These are phyloP conservation scores for Herpetotheres cachinnans DNA, from an alignment of 2,113 vertebrate genomes.

Conservation along the genomic window DNA sequence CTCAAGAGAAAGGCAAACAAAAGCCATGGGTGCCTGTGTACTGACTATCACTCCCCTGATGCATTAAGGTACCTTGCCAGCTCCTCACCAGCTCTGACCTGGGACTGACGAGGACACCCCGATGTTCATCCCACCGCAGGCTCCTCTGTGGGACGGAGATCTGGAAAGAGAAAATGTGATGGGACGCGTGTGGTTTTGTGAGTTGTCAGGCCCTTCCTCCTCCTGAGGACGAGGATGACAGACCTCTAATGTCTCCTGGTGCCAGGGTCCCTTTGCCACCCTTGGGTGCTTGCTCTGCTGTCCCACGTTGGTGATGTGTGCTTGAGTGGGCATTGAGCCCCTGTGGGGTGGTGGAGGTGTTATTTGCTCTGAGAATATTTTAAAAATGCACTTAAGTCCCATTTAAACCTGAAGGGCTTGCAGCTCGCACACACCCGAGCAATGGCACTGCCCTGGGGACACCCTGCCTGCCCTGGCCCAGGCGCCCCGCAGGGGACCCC, in stretches of 20 bases:
- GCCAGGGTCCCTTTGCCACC: not conserved
- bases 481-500: not conserved
- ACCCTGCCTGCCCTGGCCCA: not conserved
- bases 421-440: not conserved
- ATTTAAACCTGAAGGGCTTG: accelerated
- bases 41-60: not conserved
- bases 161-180: not conserved
- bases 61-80: not conserved
- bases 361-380: not conserved
- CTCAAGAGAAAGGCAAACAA: conserved; percentile 43
- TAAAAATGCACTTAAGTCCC: not conserved
- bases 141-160: not conserved
- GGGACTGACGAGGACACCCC: not conserved
- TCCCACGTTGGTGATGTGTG: not conserved
- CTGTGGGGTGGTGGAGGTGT: not conserved
- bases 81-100: not conserved
- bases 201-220: not conserved
- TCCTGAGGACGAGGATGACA: not conserved
- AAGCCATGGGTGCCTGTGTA: not conserved
- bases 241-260: not conserved
- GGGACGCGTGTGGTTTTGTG: not conserved
- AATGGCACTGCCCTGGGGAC: not conserved
- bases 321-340: not conserved
- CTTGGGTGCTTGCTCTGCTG: not conserved
- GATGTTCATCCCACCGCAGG: accelerated